Evolutionary conservation across 2,113 vertebrate genomes (phyloP), one percentile per base, ranked within the genome.

Genomic region (Campylorhamphus procurvoides): DNA sequence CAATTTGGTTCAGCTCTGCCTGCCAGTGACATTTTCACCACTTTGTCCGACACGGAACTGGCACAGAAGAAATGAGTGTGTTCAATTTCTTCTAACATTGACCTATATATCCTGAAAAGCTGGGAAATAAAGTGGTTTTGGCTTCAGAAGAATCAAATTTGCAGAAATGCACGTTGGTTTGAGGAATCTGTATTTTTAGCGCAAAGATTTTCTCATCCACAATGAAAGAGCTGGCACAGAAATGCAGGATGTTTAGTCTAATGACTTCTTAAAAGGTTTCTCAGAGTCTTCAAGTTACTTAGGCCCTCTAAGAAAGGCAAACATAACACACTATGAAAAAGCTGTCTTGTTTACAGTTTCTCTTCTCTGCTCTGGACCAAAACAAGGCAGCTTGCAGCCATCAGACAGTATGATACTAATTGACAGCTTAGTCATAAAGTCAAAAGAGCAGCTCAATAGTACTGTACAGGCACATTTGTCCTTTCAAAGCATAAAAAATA

Each of bases 351-450:
- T 93, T 80, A 77, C 49, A 58, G 79, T 37, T 84, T 79, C 49
- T 79, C 29, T 87, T 67, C 75, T 71, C 44, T n/a, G 53, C 59
- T 87, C 56, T 69, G 55, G n/a, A 91, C 19, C 18, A 85, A 87
- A 89, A 53, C 33, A 92, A 91, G 58, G n/a, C 84, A 90, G 75
- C 67, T 39, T 46, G 58, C 8, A 50, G 55, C 73, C 33, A 77
- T 77, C 67, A 90, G 67, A 68, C 67, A 83, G 27, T 9, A 33
- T 1, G 3, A 62, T 28, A 59, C 42, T 85, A 91, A 95, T 50
- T 83, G 87, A 78, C 84, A 96, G 91, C 59, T 93, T 47, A 89
- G 84, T 76, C 89, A 92, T 73, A 50, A 78, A 85, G 84, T 87
- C 74, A 64, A 73, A 78, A 79, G 71, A 84, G 49, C 87, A 87